These are phyloP conservation scores for Cyprinodon tularosa DNA, from an alignment of 2,113 vertebrate species.

Conservation along the genomic window DNA sequence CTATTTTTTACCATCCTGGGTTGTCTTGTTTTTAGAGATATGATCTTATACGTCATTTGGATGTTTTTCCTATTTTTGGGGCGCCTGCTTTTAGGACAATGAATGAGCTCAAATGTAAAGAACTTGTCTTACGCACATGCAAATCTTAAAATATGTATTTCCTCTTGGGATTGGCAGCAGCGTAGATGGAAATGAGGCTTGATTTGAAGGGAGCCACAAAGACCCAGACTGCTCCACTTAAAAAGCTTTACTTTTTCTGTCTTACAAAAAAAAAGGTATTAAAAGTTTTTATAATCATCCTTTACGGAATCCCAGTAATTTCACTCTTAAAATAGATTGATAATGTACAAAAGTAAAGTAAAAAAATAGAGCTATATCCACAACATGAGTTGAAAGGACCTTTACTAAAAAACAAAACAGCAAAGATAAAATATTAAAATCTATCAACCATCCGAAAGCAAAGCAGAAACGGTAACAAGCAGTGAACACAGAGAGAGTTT, in stretches of 20 bases:
- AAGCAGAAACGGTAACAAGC: not conserved
- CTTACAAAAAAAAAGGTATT: not conserved
- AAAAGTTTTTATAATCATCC: not conserved
- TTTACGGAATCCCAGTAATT: not conserved
- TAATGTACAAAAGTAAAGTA: not conserved
- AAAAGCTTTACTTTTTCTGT: constrained; percentile 7
- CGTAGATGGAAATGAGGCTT: constrained; percentile 63
- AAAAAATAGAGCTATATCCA: not conserved
- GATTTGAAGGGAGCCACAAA: constrained; percentile 37
- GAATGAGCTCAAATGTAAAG: constrained; percentile 76
- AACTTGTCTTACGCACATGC: constrained; percentile 68
- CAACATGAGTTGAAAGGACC: no score
- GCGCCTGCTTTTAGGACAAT: constrained; percentile 70
- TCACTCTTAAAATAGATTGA: not conserved
- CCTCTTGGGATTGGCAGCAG: constrained; percentile 56
- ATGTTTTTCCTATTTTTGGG: constrained; percentile 38
- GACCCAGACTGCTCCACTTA: constrained; percentile 39
- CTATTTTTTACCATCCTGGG: no score
- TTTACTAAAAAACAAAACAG: no score
- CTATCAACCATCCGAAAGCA: not conserved
- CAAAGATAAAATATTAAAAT: not conserved
- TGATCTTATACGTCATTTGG: constrained; percentile 66
- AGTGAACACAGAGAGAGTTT: not conserved
- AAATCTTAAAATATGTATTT: constrained; percentile 65
- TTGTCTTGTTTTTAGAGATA: constrained; percentile 59